Conservation (phyloP, 2,113 vertebrate species). For the Gymnorhina tibicen region DNA sequence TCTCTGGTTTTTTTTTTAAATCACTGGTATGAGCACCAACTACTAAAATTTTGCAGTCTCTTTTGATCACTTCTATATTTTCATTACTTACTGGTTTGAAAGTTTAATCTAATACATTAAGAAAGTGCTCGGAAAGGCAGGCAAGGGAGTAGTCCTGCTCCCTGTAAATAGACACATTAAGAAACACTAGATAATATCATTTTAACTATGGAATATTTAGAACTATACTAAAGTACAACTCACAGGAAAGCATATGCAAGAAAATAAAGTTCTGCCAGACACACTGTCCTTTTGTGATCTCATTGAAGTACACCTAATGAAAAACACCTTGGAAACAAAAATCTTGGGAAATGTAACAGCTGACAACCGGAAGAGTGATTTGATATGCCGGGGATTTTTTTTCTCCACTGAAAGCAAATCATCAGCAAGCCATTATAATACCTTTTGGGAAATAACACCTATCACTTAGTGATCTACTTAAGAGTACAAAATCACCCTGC, state of each 20-base stretch:
- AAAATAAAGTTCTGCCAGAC: not conserved
- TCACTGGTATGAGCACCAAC: not conserved
- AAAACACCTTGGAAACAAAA: not conserved
- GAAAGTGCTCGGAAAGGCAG: not conserved
- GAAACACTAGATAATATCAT: not conserved
- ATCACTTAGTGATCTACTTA: not conserved
- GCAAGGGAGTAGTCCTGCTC: not conserved
- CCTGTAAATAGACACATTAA: not conserved
- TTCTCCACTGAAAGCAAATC: not conserved
- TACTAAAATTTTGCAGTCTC: not conserved
- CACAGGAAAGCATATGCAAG: not conserved
- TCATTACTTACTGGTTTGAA: not conserved
- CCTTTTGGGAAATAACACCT: not conserved
- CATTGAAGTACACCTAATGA: not conserved
- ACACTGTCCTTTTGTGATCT: not conserved
- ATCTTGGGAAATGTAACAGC: not conserved
- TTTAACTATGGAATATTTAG: not conserved
- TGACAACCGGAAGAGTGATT: not conserved
- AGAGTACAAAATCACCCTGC: not conserved
- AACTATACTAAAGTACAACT: not conserved
- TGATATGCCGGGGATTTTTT: rapidly evolving
- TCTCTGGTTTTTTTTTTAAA: not conserved
- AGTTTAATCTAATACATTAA: not conserved
- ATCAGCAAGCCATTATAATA: not conserved
- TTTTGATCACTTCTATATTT: not conserved